Evolutionary conservation across 2,113 vertebrate genomes (phyloP).

Genomic region (Corythoichthys haematopterus): DNA sequence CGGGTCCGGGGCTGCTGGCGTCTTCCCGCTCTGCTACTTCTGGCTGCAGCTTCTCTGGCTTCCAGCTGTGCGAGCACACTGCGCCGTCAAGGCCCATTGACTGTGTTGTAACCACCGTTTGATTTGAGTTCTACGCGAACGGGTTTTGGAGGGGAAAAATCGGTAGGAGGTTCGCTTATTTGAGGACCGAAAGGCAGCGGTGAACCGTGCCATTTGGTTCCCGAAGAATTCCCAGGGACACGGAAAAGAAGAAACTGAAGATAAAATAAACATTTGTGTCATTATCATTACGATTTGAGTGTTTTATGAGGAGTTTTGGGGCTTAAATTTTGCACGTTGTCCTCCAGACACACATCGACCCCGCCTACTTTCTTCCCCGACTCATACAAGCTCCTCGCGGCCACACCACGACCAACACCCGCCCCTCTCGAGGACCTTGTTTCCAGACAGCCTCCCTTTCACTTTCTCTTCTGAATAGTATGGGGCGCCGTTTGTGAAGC

Average conservation of each 20-base stretch:
- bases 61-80: slow-evolving; percentile 48
- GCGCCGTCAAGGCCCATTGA: slow-evolving; percentile 8
- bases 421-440: not conserved
- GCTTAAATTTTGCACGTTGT: slow-evolving; percentile 49
- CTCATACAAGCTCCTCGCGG: slow-evolving; percentile 22
- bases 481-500: no score
- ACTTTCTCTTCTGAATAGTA: slow-evolving; percentile 9
- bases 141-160: not conserved
- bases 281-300: not conserved
- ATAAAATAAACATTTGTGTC: slow-evolving; percentile 14
- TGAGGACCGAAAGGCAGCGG: slow-evolving; percentile 11
- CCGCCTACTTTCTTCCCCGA: slow-evolving; percentile 9
- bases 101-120: not conserved
- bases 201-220: slow-evolving; percentile 40
- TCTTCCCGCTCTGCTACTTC: not conserved
- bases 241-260: slow-evolving; percentile 29
- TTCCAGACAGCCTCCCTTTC: not conserved
- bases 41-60: slow-evolving; percentile 14
- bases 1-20: slow-evolving; percentile 8
- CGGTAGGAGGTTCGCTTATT: not conserved
- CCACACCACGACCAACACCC: not conserved
- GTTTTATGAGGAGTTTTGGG: slow-evolving; percentile 4
- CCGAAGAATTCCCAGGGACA: slow-evolving; percentile 53
- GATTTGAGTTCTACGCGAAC: not conserved
- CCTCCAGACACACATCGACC: slow-evolving; percentile 37